Conservation (phyloP, 2,113 vertebrate species). For the Nannobrachium achirus region DNA sequence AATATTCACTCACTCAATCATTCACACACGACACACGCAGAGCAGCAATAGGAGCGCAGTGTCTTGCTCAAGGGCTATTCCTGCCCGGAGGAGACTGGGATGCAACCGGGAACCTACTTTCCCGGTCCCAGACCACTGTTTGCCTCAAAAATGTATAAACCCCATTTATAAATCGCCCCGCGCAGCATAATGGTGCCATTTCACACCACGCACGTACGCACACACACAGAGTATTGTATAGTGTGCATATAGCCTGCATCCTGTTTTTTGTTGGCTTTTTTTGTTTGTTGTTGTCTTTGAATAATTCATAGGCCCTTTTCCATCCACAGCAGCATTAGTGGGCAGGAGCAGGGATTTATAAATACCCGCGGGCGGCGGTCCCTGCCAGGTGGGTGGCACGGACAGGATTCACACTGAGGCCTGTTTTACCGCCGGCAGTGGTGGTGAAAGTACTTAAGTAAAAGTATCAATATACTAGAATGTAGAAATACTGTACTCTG, state of each 20-base stretch:
- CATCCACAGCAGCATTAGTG: conserved; percentile 15
- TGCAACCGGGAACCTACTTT: too few relatives aligned
- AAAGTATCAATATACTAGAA: too few relatives aligned
- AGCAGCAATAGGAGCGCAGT: too few relatives aligned
- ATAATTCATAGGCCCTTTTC: conserved; percentile 13
- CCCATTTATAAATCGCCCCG: background rate
- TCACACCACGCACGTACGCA: too few relatives aligned
- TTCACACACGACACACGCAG: too few relatives aligned
- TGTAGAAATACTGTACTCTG: too few relatives aligned
- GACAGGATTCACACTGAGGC: conserved; percentile 33
- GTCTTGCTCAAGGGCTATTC: too few relatives aligned
- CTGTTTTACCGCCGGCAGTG: conserved; percentile 37
- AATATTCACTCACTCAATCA: too few relatives aligned
- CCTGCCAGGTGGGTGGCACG: conserved; percentile 50
- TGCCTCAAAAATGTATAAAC: background rate
- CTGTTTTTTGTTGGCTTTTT: conserved; percentile 1
- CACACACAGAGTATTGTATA: too few relatives aligned
- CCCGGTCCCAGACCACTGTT: too few relatives aligned
- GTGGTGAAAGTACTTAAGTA: too few relatives aligned
- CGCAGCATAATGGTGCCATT: background rate
- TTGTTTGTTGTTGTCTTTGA: background rate
- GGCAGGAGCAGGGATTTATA: conserved; percentile 39
- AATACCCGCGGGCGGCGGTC: conserved; percentile 43
- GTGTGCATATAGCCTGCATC: background rate
- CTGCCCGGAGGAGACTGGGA: too few relatives aligned